Evolutionary conservation across 2,797 vertebrate species (phyloP).

Genomic region (Nannoperca obscura): DNA sequence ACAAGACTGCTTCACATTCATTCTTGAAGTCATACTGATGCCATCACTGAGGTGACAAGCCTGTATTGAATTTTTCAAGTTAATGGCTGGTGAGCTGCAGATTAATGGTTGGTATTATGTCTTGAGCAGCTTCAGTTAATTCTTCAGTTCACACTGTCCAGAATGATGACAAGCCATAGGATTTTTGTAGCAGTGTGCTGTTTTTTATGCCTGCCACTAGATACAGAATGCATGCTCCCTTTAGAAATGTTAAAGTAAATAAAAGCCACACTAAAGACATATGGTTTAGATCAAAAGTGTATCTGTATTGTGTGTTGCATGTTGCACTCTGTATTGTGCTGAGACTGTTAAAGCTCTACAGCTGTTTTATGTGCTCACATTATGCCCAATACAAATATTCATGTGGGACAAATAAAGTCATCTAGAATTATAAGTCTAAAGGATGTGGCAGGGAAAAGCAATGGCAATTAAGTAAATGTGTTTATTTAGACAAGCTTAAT

Average conservation of each 20-base stretch:
- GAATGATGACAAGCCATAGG: not conserved
- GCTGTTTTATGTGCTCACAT: conserved; percentile 28
- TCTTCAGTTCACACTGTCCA: not conserved
- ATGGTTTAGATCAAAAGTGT: not conserved
- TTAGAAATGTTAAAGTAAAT: not conserved
- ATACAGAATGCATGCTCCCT: not conserved
- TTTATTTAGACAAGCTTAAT: not conserved
- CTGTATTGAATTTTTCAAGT: conserved; percentile 3
- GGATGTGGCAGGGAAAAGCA: not conserved
- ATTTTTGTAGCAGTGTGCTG: not conserved
- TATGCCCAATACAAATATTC: conserved; percentile 24
- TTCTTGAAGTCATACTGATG: not conserved
- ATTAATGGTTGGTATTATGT: conserved; percentile 9
- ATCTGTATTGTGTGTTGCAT: not conserved
- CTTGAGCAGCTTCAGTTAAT: conserved; percentile 5
- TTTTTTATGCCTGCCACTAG: conserved; percentile 5
- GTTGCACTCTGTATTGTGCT: not conserved
- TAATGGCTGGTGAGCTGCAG: not conserved
- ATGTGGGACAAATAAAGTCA: conserved; percentile 9
- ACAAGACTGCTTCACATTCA: not conserved
- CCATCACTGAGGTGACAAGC: not conserved
- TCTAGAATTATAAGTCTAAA: conserved; percentile 38
- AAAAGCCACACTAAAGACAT: not conserved
- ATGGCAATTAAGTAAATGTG: not conserved
- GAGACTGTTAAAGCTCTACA: conserved; percentile 10